Base-by-base conservation (phyloP, 1,140 invertebrate genomes). In the Armadillidium nasatum region DNA sequence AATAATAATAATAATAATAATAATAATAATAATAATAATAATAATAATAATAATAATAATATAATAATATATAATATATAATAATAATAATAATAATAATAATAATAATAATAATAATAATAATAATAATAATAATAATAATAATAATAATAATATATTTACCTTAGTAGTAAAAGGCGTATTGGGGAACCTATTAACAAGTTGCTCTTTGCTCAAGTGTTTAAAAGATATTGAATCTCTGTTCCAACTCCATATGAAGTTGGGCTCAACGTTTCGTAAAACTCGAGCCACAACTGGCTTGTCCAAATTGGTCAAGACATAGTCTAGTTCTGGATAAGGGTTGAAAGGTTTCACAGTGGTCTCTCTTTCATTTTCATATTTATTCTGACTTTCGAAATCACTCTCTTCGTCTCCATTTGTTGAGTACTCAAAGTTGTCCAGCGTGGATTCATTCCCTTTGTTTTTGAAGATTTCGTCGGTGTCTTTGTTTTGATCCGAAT, bases 201-300 rank as follows among this genome's bases (percentile, higher is more conserved):
- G 86, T 81, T 91, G 91, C 15, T 89, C 88, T 78, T 88, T 89
- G 4, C 87, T 86, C 44, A 90, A 85, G 22, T 87, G 86, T 44
- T 88, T 88, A 86, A 88, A 90, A 75, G 91, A 91, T 76, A 91
- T 90, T 84, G 89, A 90, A 81, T 95, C 94, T 76, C 92, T 88
- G 73, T 92, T 90, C 44, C 93, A 89, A 23, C 93, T 93, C 94
- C 94, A 97, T 66, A 95, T 88, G 80, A 96, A 93, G 82, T 94
- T 92, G 4, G 94, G 90, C 0, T 90, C 83, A 44, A 84, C 83
- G 79, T 87, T 86, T 74, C 84, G 80, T 10, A 87, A 83, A 43
- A 88, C 83, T n/a, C 87, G 83, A 7, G 76, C 81, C 69, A 77
- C 77, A 7, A 79, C 68, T n/a, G 77, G 75, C 45, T 77, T 54